Evolutionary conservation across 2,113 vertebrate species (phyloP), one percentile per base, ranked within the genome.

Genomic region (Crypturellus undulatus): DNA sequence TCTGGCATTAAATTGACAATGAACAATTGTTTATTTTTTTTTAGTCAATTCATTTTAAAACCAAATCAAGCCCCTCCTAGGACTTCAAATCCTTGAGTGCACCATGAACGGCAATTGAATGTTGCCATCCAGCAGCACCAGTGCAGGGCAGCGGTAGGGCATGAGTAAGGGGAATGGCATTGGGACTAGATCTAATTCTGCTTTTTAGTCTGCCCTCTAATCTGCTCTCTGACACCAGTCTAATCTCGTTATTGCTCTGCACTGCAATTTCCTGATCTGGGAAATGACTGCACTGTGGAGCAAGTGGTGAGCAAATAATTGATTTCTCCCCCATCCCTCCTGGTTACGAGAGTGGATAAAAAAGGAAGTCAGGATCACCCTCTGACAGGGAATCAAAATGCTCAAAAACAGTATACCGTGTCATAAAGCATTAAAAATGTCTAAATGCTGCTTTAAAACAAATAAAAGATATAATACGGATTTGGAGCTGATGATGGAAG

Each of bases 211-310:
- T 93, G 43, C 58, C 38, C 76, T 83, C 40, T 94, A 92, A 87
- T 93, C 76, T 91, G 80, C 19, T 90, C 56, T 88, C 81, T 95
- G 82, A 91, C 87, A 96, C 47, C 38, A 83, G 51, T 32, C 67
- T 88, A 84, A 89, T 86, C 77, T 88, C 88, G 94, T 96, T 94
- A 94, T 86, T 85, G n/a, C 72, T 71, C 47, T 85, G 79, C 72
- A 75, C 76, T 86, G 93, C 80, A 88, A 86, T 89, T 73, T 94
- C 89, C 69, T 88, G 79, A 84, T 94, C 95, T 96, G 87, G 81
- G 87, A 95, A 94, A 94, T 89, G 65, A 88, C 91, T 90, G 71
- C 25, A n/a, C 72, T 47, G 79, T 71, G 79, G 45, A 94, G 77
- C 10, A 6, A 90, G 72, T 77, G 79, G 72, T 49, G 80, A 89